phyloP scores from a whole-genome alignment of 1,140 invertebrate genomes.

The Hypsibius dujardini region DNA sequence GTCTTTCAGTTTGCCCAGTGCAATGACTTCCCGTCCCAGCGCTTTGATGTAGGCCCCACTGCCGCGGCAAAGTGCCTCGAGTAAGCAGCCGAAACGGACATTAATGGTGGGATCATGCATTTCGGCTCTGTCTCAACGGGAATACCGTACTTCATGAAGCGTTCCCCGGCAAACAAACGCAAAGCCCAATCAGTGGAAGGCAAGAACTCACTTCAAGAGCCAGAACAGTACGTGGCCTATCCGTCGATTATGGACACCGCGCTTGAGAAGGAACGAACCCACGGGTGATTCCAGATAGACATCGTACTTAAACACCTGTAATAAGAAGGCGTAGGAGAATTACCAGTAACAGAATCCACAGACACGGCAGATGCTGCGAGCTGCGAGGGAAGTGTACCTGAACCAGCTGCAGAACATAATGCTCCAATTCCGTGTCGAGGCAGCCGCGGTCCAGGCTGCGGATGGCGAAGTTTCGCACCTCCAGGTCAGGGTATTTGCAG shows the following conservation, averaged over 20 bases:
- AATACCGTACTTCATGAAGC: background rate
- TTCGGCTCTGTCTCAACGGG: slow-evolving; percentile 35
- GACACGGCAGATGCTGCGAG: background rate
- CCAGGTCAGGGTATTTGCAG: slow-evolving; percentile 77
- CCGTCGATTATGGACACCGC: slow-evolving; percentile 72
- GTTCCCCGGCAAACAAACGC: background rate
- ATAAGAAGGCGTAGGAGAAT: slow-evolving; percentile 26
- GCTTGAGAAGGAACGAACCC: slow-evolving; percentile 64
- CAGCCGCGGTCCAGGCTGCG: slow-evolving; percentile 51
- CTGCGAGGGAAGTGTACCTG: slow-evolving; percentile 40
- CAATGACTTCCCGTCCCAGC: slow-evolving; percentile 64
- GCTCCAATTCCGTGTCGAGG: slow-evolving; percentile 41
- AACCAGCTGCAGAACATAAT: slow-evolving; percentile 67
- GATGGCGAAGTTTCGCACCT: slow-evolving; percentile 75
- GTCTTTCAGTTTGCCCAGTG: slow-evolving; percentile 65
- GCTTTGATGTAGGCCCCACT: slow-evolving; percentile 58
- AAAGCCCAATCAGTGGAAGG: slow-evolving; percentile 9
- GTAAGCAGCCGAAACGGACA: slow-evolving; percentile 67
- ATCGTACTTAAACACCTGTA: slow-evolving; percentile 74
- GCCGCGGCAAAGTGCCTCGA: slow-evolving; percentile 89
- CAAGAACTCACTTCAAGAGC: slow-evolving; percentile 45
- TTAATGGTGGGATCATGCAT: slow-evolving; percentile 33
- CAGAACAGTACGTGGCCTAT: slow-evolving; percentile 94
- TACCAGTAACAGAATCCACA: slow-evolving; percentile 18
- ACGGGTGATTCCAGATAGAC: slow-evolving; percentile 76